Conservation (phyloP, 2,888 invertebrate genomes). For the Acleris literana region DNA sequence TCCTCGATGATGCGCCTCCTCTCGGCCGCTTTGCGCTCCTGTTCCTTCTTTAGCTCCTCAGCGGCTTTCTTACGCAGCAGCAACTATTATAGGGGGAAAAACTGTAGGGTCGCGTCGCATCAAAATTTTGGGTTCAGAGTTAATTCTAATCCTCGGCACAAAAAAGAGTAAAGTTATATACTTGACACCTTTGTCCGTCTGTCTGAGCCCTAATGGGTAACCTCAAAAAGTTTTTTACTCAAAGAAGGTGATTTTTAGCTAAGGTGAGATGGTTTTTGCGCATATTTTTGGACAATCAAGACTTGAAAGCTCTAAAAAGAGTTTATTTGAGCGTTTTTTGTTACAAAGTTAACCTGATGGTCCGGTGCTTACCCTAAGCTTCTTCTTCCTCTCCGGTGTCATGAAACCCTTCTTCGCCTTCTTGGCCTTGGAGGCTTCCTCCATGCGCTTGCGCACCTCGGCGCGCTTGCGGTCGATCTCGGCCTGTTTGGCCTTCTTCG, state of each 20-base stretch:
- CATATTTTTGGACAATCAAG: no score
- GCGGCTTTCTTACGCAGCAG: slow-evolving; percentile 99
- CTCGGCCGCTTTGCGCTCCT: slow-evolving; percentile 99
- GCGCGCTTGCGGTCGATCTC: slow-evolving; percentile 99
- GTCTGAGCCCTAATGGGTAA: no score
- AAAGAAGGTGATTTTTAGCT: no score
- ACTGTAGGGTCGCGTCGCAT: not conserved
- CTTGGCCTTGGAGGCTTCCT: slow-evolving; percentile 99
- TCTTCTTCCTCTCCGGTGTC: slow-evolving; percentile 99
- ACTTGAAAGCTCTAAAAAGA: no score
- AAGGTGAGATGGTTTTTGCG: no score
- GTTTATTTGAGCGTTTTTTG: no score
- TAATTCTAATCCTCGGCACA: not conserved
- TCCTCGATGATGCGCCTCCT: slow-evolving; percentile 98
- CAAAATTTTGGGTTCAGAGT: not conserved
- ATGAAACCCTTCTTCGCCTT: slow-evolving; percentile 99
- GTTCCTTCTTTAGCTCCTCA: slow-evolving; percentile 99
- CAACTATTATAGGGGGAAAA: slow-evolving; percentile 85
- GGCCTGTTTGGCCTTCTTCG: slow-evolving; percentile 98
- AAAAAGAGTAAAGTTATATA: no score
- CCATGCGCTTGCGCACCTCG: slow-evolving; percentile 99
- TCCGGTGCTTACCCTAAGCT: slow-evolving; percentile 93
- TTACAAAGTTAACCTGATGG: no score
- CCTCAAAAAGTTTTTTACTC: no score
- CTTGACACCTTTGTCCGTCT: no score